Evolutionary conservation across 2,113 vertebrate genomes (phyloP), one percentile per base, ranked within the genome.

Genomic region (Phrynosoma platyrhinos): DNA sequence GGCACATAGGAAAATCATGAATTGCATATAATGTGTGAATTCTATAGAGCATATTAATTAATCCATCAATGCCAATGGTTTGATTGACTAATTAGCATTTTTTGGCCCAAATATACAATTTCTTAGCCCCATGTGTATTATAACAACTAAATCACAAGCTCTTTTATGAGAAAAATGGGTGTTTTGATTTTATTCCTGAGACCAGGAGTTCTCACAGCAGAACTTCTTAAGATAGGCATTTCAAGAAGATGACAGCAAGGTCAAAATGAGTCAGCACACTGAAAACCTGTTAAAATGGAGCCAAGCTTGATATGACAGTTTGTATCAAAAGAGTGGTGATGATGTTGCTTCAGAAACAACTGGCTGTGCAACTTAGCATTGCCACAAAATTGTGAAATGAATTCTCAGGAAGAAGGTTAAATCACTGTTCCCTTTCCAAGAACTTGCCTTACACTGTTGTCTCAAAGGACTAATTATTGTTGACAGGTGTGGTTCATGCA

Each of bases 401-500:
- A 20, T 27, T 71, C 32, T 58, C 66, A 58, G 52, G 32, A 52
- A 87, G 53, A 80, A 80, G 42, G 23, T 79, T 69, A 79, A 72
- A 27, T 58, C 16, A 30, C 9, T 52, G n/a, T 71, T 27, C 23
- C 23, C 53, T 71, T 71, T 32, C 25, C 0, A 52, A 32, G 74
- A 68, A n/a, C 1, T 4, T 77, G 52, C 2, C 53, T 52, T 32
- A 75, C 74, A 27, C 27, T 1, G 3, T 6, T 79, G n/a, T 66
- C 80, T 27, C 14, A 90, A 80, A 47, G 36, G 30, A 69, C 14
- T 74, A 85, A 82, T 84, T 88, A 32, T 5, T 84, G 1, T 77
- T 68, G 52, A 32, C 3, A 87, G 4, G 75, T 13, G 13, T 71
- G 3, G 14, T 86, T 89, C 78, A 66, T 32, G 4, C 1, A 36